These are phyloP conservation scores for Zoanthus sociatus DNA, from an alignment of 92 coral and sea anemone species.

Conservation along the genomic window DNA sequence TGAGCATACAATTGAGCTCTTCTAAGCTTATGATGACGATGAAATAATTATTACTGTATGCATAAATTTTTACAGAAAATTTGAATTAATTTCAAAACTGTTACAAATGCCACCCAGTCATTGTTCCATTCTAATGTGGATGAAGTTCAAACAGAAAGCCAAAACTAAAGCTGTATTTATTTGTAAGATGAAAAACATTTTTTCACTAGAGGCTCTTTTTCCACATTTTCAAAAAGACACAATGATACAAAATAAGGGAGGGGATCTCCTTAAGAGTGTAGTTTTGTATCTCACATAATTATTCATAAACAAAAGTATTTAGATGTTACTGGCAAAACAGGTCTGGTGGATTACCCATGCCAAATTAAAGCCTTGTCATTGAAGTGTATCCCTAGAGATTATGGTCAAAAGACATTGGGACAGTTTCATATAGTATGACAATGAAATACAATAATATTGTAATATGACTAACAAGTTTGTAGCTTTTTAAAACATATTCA, in stretches of 20 bases:
- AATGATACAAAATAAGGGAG: background rate
- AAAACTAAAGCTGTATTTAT: background rate
- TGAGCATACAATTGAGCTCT: background rate
- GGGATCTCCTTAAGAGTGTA: background rate
- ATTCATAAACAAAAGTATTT: background rate
- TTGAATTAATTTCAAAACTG: background rate
- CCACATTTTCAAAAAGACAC: background rate
- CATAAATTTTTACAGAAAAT: background rate
- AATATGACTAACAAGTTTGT: too few species aligned
- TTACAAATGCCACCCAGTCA: constrained; percentile 4
- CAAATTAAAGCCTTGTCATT: background rate
- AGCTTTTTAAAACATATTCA: too few species aligned
- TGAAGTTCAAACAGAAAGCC: background rate
- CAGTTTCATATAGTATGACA: background rate
- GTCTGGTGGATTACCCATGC: background rate
- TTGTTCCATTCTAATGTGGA: background rate
- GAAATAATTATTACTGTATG: background rate
- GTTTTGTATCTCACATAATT: background rate
- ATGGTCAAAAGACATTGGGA: constrained; percentile 8
- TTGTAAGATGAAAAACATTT: background rate
- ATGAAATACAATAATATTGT: too few species aligned
- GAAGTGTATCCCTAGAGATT: background rate
- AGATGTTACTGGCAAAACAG: background rate
- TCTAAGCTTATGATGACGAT: background rate
- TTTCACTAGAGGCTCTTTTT: background rate